Conservation (phyloP, 2,797 vertebrate genomes). For the Rhinogobio ventralis region DNA sequence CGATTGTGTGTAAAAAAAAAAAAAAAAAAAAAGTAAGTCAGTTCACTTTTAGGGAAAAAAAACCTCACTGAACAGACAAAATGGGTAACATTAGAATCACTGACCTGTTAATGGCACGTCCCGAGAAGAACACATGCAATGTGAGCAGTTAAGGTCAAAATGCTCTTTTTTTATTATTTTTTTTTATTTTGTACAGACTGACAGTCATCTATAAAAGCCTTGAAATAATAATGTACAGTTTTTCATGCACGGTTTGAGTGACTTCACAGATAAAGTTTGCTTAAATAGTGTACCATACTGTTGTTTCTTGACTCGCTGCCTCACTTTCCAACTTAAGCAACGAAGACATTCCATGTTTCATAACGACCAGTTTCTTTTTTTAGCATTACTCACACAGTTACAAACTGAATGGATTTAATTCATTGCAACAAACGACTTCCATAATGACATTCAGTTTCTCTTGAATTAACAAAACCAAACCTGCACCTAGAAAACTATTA, state of each 20-base stretch:
- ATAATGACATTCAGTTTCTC: not conserved
- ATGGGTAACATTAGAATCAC: not conserved
- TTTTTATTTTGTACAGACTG: slow-evolving; percentile 4
- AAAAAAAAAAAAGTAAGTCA: not conserved
- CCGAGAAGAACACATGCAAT: not conserved
- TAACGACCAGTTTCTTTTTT: not conserved
- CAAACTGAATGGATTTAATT: not conserved
- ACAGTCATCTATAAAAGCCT: slow-evolving; percentile 10
- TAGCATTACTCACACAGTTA: not conserved
- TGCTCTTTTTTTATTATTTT: not conserved
- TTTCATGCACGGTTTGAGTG: not conserved
- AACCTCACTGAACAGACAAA: not conserved
- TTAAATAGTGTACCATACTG: not conserved
- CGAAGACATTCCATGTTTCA: not conserved
- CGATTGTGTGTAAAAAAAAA: not conserved
- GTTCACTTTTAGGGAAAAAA: too few relatives aligned
- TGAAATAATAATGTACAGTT: slow-evolving; percentile 19
- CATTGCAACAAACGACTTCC: not conserved
- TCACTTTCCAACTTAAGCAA: slow-evolving; percentile 14
- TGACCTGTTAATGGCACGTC: not conserved
- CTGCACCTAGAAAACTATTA: not conserved
- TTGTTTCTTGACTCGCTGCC: not conserved
- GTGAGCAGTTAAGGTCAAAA: not conserved
- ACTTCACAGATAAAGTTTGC: not conserved
- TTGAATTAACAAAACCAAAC: not conserved